Evolutionary conservation across 2,797 vertebrate species (phyloP), one percentile per base, ranked within the genome.

Genomic region (Anguilla pacifica): DNA sequence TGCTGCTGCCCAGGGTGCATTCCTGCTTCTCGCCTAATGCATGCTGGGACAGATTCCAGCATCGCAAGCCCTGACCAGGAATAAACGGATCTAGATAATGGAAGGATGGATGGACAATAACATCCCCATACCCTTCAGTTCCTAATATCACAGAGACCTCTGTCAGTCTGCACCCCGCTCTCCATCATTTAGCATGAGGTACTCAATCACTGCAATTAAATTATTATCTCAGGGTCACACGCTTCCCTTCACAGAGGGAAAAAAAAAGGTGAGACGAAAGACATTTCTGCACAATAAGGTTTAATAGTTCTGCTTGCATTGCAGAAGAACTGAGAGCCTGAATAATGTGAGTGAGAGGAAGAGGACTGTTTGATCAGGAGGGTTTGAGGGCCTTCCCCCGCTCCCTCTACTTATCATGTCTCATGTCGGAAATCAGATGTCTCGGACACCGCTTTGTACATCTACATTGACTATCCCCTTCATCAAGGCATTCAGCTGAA

Each of bases 241-340:
- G 82, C 9, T 19, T 90, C 91, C 86, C 35, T 31, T 51, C 22
- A 85, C 57, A 35, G 57, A 59, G 83, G 6, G 25, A 81, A 89
- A 87, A 87, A 89, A 74, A 79, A 43, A 94, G 93, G 92, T 93
- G 93, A 95, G 94, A 93, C 92, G 92, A 95, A 95, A 95, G 94
- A 88, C 92, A 35, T 84, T 77, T 81, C 31, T 83, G 88, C 84
- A 89, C 67, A 89, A 91, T 88, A 77, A 67, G 89, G 87, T 86
- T 90, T 84, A 88, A 93, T 89, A 83, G 64, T 87, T 89, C 90
- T 83, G 11, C 22, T 49, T 35, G 53, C 51, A 35, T 84, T 84
- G n/a, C 83, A 77, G 70, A 19, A 74, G 84, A 46, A 19, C 70
- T 31, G 70, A 11, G 70, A 11, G 19, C 43, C 85, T 59, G 25